Evolutionary conservation across 2,888 invertebrate species (phyloP).

Genomic region (Pollenia amentaria): DNA sequence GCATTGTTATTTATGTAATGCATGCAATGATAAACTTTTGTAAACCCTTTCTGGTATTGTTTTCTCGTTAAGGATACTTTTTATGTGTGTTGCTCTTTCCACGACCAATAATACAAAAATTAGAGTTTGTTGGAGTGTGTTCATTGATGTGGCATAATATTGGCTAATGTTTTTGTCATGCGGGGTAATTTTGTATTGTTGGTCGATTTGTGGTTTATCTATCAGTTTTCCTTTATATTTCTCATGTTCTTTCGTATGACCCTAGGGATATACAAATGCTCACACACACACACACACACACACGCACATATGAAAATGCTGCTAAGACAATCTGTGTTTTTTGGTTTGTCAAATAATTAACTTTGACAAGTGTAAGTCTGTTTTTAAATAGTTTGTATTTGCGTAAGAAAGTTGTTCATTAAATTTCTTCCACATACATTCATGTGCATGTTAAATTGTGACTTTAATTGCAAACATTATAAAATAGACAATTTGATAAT

Average conservation of each 20-base stretch:
- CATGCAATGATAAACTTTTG: conserved; percentile 31
- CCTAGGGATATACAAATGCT: too few relatives aligned
- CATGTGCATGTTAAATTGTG: conserved; percentile 34
- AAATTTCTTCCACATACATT: neutral
- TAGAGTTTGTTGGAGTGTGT: neutral
- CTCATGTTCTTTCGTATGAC: neutral
- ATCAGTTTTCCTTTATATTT: neutral
- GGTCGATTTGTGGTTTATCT: conserved; percentile 65
- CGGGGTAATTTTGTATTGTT: conserved; percentile 60
- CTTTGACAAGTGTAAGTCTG: conserved; percentile 66
- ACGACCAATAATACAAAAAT: conserved; percentile 4
- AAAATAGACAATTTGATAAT: conserved; percentile 40
- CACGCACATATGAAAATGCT: neutral
- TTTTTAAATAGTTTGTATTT: conserved; percentile 8
- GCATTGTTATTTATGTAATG: conserved; percentile 14
- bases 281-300: neutral
- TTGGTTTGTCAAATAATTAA: conserved; percentile 72
- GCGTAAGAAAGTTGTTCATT: neutral
- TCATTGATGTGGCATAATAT: conserved; percentile 43
- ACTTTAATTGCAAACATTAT: conserved; percentile 52
- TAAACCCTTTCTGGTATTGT: conserved; percentile 25
- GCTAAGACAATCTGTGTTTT: conserved; percentile 42
- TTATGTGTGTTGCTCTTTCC: neutral
- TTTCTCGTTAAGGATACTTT: conserved; percentile 38
- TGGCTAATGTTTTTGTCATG: conserved; percentile 62